These are phyloP conservation scores for Cheilosia urbana DNA, from an alignment of 2,888 invertebrate genomes.

Conservation along the genomic window DNA sequence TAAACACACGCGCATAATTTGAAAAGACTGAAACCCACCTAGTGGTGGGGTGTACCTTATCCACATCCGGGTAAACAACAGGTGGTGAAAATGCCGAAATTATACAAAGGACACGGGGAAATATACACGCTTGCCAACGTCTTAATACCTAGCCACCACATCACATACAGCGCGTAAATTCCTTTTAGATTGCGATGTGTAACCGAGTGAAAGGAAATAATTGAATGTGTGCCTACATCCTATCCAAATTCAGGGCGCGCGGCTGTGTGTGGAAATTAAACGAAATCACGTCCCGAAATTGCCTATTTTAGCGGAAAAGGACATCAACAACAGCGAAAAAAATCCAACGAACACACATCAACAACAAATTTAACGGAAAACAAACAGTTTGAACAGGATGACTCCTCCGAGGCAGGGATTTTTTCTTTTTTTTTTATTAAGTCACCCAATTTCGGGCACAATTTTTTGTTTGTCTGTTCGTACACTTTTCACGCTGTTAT, in stretches of 20 bases:
- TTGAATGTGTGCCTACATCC: constrained; percentile 46
- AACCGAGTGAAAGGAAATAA: constrained; percentile 68
- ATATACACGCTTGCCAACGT: constrained; percentile 36
- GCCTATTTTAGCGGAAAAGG: constrained; percentile 69
- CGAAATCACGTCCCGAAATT: constrained; percentile 72
- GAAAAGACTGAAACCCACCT: constrained; percentile 56
- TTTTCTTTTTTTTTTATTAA: constrained; percentile 41
- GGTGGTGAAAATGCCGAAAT: constrained; percentile 73
- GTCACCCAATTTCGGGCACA: constrained; percentile 68
- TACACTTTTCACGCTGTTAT: constrained; percentile 44
- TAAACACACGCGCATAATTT: constrained; percentile 55
- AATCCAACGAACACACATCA: constrained; percentile 9
- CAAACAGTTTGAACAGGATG: constrained; percentile 62
- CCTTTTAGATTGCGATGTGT: constrained; percentile 73
- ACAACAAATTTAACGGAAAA: constrained; percentile 28
- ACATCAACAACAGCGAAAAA: constrained; percentile 25
- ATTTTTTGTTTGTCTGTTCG: constrained; percentile 22
- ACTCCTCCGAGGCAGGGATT: constrained; percentile 38
- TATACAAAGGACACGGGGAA: constrained; percentile 56
- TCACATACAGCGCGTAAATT: constrained; percentile 63
- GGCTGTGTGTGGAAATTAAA: constrained; percentile 69
- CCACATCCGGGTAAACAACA: constrained; percentile 58
- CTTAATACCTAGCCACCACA: constrained; percentile 48
- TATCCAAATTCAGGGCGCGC: not conserved
- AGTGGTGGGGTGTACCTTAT: constrained; percentile 33